These are phyloP conservation scores for Polyommatus iphigenia DNA, from an alignment of 2,888 invertebrate genomes.

Conservation along the genomic window DNA sequence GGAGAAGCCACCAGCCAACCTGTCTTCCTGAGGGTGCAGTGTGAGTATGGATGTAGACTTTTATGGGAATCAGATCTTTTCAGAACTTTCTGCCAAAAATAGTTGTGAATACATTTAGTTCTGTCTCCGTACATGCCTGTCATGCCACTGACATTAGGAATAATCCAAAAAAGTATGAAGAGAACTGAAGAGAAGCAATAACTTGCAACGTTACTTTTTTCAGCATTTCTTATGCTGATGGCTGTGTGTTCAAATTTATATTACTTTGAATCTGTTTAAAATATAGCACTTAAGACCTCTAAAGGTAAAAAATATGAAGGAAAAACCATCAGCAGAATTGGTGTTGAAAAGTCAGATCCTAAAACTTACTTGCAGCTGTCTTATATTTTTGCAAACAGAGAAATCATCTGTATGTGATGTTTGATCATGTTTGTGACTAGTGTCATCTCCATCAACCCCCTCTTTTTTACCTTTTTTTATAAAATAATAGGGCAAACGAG, in stretches of 20 bases:
- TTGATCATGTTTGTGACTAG: background rate
- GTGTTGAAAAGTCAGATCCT: background rate
- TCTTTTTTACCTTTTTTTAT: too few relatives aligned
- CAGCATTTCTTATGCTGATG: background rate
- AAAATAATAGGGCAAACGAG: too few relatives aligned
- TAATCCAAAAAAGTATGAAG: background rate
- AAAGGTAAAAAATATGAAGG: background rate
- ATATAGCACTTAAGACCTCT: too few relatives aligned
- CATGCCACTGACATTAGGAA: background rate
- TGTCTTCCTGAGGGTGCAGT: slow-evolving; percentile 89
- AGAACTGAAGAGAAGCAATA: background rate
- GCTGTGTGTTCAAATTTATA: background rate
- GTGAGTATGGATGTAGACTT: slow-evolving; percentile 79
- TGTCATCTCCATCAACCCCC: background rate
- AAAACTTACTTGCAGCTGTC: too few relatives aligned
- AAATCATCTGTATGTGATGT: background rate
- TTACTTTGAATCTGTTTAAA: too few relatives aligned
- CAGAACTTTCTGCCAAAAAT: too few relatives aligned
- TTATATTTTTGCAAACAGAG: background rate
- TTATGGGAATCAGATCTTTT: background rate
- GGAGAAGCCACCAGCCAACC: slow-evolving; percentile 89
- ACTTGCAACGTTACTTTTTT: background rate
- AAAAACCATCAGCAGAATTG: background rate
- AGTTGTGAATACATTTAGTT: too few relatives aligned
- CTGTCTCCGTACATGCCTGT: too few relatives aligned